These are phyloP conservation scores for Lepidurus packardi DNA, from an alignment of 1,140 invertebrate species.

Conservation along the genomic window DNA sequence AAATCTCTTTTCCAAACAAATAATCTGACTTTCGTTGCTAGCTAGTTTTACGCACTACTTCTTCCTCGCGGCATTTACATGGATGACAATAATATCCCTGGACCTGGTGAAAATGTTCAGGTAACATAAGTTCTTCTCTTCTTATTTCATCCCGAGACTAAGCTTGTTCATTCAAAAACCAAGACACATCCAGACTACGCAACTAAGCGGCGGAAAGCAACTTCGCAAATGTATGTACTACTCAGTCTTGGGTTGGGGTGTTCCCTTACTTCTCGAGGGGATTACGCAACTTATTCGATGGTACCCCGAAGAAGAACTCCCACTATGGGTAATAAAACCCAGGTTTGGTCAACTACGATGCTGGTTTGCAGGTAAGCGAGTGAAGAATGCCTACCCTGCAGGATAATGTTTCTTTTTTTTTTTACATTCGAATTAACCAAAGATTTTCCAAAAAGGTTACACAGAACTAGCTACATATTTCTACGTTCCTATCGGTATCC, in stretches of 20 bases:
- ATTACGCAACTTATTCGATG: conserved; percentile 51
- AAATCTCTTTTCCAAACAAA: not conserved
- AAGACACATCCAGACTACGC: not conserved
- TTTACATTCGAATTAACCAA: no score
- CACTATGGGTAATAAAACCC: conserved; percentile 50
- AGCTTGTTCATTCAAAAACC: not conserved
- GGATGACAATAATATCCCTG: not conserved
- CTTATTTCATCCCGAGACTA: not conserved
- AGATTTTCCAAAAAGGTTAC: no score
- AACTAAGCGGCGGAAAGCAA: not conserved
- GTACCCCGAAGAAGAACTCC: conserved; percentile 54
- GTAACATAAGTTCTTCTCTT: not conserved
- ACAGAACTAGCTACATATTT: no score
- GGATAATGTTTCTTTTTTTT: no score
- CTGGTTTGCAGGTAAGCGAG: no score
- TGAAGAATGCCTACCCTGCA: no score
- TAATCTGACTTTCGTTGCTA: not conserved
- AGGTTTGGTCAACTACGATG: no score
- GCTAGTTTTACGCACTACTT: not conserved
- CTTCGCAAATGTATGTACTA: not conserved
- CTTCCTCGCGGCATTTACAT: not conserved
- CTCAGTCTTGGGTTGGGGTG: not conserved
- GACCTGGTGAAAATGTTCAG: not conserved
- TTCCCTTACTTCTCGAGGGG: conserved; percentile 60
- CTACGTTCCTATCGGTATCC: no score